Evolutionary conservation across 2,797 vertebrate genomes (phyloP), one percentile per base, ranked within the genome.

Genomic region (Galaxias olidus): DNA sequence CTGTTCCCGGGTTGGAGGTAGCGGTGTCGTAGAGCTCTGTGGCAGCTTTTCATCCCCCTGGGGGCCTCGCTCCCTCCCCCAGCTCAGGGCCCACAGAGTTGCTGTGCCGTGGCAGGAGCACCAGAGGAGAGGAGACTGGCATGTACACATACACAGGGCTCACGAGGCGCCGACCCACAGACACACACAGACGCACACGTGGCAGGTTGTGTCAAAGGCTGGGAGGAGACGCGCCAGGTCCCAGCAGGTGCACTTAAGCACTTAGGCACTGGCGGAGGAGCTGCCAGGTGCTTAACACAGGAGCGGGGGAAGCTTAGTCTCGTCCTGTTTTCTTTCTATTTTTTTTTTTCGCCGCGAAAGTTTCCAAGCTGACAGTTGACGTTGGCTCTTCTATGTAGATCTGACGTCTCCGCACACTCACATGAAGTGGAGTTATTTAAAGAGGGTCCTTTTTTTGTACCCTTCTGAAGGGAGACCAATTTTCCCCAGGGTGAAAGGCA

Each of bases 91-190:
- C 19, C 8, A 30, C 52, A 54, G 12, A 10, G 55, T 68, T 59
- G n/a, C 59, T 69, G 61, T 66, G 56, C 44, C 51, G 13, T 46
- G 48, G 13, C 1, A 51, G 52, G 49, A 51, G 14, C 49, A 51
- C n/a, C 48, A 66, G 44, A 59, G 61, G 11, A 66, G 20, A 61
- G 57, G 11, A 19, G 59, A 30, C 6, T 0, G 61, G 68, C 40
- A 15, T 51, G 11, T 7, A 14, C 17, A 30, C 30, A 30, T 30
- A 30, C 30, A 30, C 30, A 30, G 6, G 6, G 30, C 30, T 3
- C 30, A 30, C 30, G 30, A n/a, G 30, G 6, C 30, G n/a, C n/a
- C n/a, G n/a, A 30, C 30, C 2, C 30, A 30, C 30, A 30, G 3
- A 30, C 30, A 30, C 30, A 30, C 30, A 30, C 30, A 30, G 3